phyloP scores from a whole-genome alignment of 1,140 invertebrate species.

The Eciton burchellii region DNA sequence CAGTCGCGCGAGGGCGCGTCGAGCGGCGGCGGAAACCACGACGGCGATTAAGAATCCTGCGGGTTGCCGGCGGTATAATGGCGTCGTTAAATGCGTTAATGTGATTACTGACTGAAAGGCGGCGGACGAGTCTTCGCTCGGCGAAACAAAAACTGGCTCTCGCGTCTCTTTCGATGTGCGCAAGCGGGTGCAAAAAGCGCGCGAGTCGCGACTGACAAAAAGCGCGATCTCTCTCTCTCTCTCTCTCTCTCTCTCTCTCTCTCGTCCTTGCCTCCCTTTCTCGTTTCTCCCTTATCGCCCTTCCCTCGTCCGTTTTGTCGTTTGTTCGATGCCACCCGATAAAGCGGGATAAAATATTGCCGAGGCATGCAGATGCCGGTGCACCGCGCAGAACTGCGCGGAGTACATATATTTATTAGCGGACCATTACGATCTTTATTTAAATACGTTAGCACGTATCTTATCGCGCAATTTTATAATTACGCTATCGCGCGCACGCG shows the following conservation, averaged over 20 bases:
- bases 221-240: neutral
- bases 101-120: constrained; percentile 74
- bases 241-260: neutral
- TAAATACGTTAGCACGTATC: constrained; percentile 39
- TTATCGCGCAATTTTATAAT: no score
- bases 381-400: no score
- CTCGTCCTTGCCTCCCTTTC: neutral
- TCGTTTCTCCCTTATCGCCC: constrained; percentile 18
- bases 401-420: no score
- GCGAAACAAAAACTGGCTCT: constrained; percentile 64
- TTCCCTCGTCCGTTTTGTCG: neutral
- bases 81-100: constrained; percentile 73
- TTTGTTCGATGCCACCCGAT: neutral
- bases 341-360: constrained; percentile 10
- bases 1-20: constrained; percentile 40
- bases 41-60: constrained; percentile 70
- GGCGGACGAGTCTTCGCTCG: constrained; percentile 51
- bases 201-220: constrained; percentile 15
- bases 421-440: constrained; percentile 22
- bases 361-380: no score
- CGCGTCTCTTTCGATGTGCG: constrained; percentile 62
- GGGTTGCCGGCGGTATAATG: constrained; percentile 69
- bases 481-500: neutral
- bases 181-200: constrained; percentile 6
- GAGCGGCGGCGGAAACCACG: constrained; percentile 45